phyloP scores from a whole-genome alignment of 2,888 invertebrate species.

The Choristoneura rosaceana region DNA sequence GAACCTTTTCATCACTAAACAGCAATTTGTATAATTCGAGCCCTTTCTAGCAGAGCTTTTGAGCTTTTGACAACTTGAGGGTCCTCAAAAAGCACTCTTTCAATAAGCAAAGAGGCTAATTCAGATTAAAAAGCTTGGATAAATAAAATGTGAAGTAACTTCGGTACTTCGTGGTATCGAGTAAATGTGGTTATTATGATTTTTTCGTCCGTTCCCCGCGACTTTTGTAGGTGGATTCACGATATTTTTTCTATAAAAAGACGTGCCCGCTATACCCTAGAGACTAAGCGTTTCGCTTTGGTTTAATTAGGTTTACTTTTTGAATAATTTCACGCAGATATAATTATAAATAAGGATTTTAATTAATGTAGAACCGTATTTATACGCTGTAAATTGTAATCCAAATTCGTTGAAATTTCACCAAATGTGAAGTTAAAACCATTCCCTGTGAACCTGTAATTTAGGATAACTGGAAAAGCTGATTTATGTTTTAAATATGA shows the following conservation, averaged over 20 bases:
- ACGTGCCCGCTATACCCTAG: too few species aligned
- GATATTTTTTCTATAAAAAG: background rate
- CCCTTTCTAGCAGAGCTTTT: constrained; percentile 27
- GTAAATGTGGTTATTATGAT: background rate
- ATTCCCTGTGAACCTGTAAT: too few species aligned
- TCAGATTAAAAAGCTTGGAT: constrained; percentile 22
- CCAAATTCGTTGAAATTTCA: too few species aligned
- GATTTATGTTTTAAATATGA: too few species aligned
- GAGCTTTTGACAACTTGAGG: constrained; percentile 34
- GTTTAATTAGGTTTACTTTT: background rate
- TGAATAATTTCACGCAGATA: too few species aligned
- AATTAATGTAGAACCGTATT: too few species aligned
- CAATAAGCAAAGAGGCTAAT: constrained; percentile 38
- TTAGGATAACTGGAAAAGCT: too few species aligned
- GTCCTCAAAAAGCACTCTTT: constrained; percentile 34
- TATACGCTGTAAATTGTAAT: too few species aligned
- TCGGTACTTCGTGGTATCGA: constrained; percentile 3
- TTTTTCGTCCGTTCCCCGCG: background rate
- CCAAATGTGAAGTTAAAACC: too few species aligned
- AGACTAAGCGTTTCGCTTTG: background rate
- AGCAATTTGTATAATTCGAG: constrained; percentile 35
- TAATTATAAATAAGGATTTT: background rate
- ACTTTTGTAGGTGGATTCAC: background rate
- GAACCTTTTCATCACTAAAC: constrained; percentile 20
- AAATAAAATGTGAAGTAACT: constrained; percentile 16